Percentiles rank a stretch among this genome's conserved stretches.
phyloP scores from a whole-genome alignment of 2,113 vertebrate genomes.

The Potamarius usumacintae region DNA sequence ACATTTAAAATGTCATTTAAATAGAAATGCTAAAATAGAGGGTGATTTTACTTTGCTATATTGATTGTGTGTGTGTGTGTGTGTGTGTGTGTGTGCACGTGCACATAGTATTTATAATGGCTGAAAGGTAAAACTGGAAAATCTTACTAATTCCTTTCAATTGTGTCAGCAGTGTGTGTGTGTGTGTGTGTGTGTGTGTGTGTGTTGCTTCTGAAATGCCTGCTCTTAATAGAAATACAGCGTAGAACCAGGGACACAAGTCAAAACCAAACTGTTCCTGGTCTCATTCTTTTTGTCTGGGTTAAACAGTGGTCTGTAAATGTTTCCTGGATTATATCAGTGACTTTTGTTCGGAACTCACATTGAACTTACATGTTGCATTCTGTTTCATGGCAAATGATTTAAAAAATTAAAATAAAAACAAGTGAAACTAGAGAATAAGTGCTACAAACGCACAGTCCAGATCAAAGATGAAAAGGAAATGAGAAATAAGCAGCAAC shows the following conservation, averaged over 20 bases:
- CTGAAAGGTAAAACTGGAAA: slow-evolving; percentile 10
- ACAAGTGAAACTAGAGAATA: not conserved
- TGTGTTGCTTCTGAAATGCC: not conserved
- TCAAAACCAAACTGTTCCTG: not conserved
- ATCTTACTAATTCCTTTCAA: slow-evolving; percentile 4
- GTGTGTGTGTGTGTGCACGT: not conserved
- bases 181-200: too few species aligned
- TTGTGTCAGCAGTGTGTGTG: not conserved
- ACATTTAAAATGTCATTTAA: too few species aligned
- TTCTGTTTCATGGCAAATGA: not conserved
- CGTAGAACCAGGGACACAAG: not conserved
- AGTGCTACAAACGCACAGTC: not conserved
- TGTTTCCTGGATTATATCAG: not conserved
- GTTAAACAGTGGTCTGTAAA: not conserved
- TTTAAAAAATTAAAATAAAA: not conserved
- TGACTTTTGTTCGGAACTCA: not conserved
- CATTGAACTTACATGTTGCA: too few species aligned
- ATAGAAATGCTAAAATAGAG: not conserved
- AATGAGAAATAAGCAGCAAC: slow-evolving; percentile 26
- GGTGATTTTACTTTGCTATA: too few species aligned
- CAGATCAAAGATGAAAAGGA: slow-evolving; percentile 15
- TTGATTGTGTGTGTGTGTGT: not conserved
- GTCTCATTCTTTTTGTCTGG: not conserved
- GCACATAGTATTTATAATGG: not conserved
- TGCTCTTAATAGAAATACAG: not conserved